Percentiles rank a stretch among this genome's conserved stretches.
These are phyloP conservation scores for Sebastes kiyomatsui DNA, from an alignment of 2,797 vertebrate genomes.

Conservation along the genomic window DNA sequence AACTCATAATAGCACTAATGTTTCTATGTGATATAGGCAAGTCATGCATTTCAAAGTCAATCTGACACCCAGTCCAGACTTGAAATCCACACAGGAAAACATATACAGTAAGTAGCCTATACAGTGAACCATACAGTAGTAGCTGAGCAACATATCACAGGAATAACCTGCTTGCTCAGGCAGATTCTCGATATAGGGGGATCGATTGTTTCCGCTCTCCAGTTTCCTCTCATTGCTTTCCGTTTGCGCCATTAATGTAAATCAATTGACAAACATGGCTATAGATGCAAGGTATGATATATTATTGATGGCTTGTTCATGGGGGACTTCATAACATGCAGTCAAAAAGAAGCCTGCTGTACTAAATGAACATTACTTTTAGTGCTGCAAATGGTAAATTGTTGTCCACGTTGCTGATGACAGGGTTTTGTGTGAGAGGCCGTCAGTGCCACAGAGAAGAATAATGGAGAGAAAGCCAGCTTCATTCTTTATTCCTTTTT, in stretches of 20 bases:
- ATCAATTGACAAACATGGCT: slow-evolving; percentile 37
- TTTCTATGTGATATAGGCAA: background rate
- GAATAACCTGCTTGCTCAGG: slow-evolving; percentile 24
- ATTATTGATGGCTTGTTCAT: slow-evolving; percentile 58
- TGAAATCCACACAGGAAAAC: background rate
- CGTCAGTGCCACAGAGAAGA: background rate
- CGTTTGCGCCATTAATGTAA: slow-evolving; percentile 58
- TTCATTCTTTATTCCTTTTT: background rate
- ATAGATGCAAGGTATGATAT: slow-evolving; percentile 42
- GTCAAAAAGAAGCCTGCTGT: background rate
- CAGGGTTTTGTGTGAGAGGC: background rate
- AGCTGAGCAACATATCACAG: background rate
- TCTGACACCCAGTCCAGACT: too few relatives aligned
- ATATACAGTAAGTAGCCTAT: background rate
- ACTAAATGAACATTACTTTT: background rate
- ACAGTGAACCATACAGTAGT: background rate
- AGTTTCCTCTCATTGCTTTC: slow-evolving; percentile 47
- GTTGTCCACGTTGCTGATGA: background rate
- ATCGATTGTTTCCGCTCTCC: slow-evolving; percentile 59
- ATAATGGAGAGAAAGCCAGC: background rate
- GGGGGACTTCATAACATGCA: slow-evolving; percentile 9
- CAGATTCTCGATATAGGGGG: slow-evolving; percentile 33
- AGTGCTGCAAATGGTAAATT: background rate
- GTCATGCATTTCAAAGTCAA: background rate
- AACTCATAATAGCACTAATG: background rate